These are phyloP conservation scores for Anoncus sp. DNA, from an alignment of 2,888 invertebrate species.

Conservation along the genomic window DNA sequence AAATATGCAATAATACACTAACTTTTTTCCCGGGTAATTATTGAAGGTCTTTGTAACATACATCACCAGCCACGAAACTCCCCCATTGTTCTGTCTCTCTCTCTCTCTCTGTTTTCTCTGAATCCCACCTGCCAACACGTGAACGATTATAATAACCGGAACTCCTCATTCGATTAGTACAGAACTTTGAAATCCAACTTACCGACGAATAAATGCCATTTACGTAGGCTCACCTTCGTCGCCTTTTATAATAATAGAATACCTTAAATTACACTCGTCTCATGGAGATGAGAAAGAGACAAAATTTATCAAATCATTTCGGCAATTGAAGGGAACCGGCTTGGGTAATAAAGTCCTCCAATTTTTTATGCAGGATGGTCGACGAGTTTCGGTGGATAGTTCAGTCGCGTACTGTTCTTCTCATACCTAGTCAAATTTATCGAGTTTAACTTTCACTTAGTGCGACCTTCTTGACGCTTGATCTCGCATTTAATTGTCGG, in stretches of 20 bases:
- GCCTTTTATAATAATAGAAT: background rate
- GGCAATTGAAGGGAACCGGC: constrained; percentile 19
- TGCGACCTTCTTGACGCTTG: constrained; percentile 22
- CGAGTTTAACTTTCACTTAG: constrained; percentile 48
- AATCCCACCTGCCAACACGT: constrained; percentile 32
- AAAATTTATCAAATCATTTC: constrained; percentile 10
- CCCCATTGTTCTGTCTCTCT: background rate
- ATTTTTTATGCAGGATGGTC: background rate
- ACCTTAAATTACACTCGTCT: too few relatives aligned
- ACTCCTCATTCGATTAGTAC: constrained; percentile 28
- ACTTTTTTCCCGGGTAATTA: constrained; percentile 43
- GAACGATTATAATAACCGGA: constrained; percentile 33
- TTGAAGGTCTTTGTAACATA: constrained; percentile 25
- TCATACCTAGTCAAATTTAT: constrained; percentile 22
- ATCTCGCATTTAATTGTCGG: constrained; percentile 32
- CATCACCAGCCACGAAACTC: constrained; percentile 21
- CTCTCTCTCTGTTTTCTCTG: background rate
- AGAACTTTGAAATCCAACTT: constrained; percentile 3
- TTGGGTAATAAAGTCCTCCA: constrained; percentile 4
- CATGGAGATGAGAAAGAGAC: background rate
- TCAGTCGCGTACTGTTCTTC: constrained; percentile 18
- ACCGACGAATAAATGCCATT: constrained; percentile 12
- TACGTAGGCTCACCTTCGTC: background rate
- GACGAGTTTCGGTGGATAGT: constrained; percentile 22
- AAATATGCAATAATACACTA: too few relatives aligned